phyloP scores from a whole-genome alignment of 2,113 vertebrate species.

The Argyrosomus japonicus region DNA sequence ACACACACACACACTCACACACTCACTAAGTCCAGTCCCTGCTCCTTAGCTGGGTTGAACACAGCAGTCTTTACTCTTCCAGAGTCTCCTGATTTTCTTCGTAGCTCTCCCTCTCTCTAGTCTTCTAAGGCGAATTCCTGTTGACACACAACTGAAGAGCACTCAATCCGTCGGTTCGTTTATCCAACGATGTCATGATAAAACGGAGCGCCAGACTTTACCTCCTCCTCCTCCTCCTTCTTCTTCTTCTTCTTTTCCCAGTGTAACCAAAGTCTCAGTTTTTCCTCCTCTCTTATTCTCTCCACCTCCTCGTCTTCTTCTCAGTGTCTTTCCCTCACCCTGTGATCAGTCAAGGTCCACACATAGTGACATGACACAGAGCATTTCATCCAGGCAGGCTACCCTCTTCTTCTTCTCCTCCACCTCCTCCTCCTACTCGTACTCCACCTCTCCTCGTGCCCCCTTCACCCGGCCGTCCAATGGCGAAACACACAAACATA shows the following conservation, averaged over 20 bases:
- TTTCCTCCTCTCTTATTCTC: constrained; percentile 18
- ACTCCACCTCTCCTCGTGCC: constrained; percentile 39
- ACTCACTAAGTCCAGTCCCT: constrained; percentile 55
- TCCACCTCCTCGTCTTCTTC: constrained; percentile 39
- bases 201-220: constrained; percentile 52
- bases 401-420: constrained; percentile 50
- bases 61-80: constrained; percentile 61
- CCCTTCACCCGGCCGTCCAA: constrained; percentile 69
- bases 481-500: constrained; percentile 75
- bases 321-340: constrained; percentile 48
- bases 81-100: constrained; percentile 42
- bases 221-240: constrained; percentile 7
- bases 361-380: constrained; percentile 75
- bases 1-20: constrained; percentile 4
- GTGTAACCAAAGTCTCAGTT: constrained; percentile 55
- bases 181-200: constrained; percentile 68
- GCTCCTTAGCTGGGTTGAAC: constrained; percentile 56
- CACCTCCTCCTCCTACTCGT: constrained; percentile 16
- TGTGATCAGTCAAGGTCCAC: constrained; percentile 79
- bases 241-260: constrained; percentile 24
- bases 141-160: constrained; percentile 64
- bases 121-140: constrained; percentile 56
- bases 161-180: constrained; percentile 47
- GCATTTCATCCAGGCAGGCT: constrained; percentile 73
- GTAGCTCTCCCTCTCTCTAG: constrained; percentile 7